Evolutionary conservation across 2,797 vertebrate genomes (phyloP).

Genomic region (Triplophysa bombifrons): DNA sequence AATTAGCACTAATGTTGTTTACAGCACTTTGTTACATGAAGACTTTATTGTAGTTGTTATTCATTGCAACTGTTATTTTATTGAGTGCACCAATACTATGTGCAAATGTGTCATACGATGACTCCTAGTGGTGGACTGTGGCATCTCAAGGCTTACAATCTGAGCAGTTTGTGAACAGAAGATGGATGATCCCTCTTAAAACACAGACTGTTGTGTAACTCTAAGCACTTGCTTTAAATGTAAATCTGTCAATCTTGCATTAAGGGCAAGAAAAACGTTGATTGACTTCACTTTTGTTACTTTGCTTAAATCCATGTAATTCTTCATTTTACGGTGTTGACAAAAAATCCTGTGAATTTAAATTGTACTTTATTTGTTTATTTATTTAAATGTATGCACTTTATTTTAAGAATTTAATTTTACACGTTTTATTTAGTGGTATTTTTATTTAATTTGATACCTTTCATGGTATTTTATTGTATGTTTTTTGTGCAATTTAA

Average conservation of each 20-base stretch:
- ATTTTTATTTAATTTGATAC: too few relatives aligned
- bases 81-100: neutral
- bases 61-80: constrained; percentile 46
- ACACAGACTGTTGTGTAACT: neutral
- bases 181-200: neutral
- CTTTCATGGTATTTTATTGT: too few relatives aligned
- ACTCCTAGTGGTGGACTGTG: constrained; percentile 68
- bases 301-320: neutral
- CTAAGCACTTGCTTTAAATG: neutral
- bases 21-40: constrained; percentile 9
- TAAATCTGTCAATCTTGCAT: neutral
- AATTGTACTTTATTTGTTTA: too few relatives aligned
- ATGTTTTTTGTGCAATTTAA: too few relatives aligned
- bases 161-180: neutral
- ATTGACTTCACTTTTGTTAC: neutral
- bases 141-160: neutral
- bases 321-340: too few relatives aligned
- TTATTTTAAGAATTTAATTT: too few relatives aligned
- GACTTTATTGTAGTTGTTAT: constrained; percentile 59
- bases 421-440: too few relatives aligned
- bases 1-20: neutral
- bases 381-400: too few relatives aligned
- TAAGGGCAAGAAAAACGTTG: neutral
- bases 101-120: constrained; percentile 57
- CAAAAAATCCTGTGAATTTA: neutral